These are phyloP conservation scores for Theretra japonica DNA, from an alignment of 2,888 invertebrate genomes.

Conservation along the genomic window DNA sequence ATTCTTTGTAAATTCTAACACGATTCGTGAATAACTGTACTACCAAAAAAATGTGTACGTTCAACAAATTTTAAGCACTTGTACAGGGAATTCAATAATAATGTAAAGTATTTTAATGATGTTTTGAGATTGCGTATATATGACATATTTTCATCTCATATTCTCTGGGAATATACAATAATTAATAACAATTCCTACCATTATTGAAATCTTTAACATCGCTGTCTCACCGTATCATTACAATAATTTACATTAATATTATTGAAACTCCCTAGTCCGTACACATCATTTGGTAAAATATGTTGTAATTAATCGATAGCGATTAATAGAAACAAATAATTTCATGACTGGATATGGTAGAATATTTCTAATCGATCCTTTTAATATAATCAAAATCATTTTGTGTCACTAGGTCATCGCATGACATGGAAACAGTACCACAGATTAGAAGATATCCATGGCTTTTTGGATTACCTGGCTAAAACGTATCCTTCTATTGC, in stretches of 20 bases:
- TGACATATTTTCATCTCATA: background rate
- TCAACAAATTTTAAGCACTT: background rate
- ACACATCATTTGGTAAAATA: background rate
- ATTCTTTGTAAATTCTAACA: slow-evolving; percentile 41
- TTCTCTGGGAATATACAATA: background rate
- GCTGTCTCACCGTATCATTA: too few species aligned
- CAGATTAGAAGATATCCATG: slow-evolving; percentile 89
- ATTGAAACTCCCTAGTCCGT: background rate
- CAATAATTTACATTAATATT: background rate
- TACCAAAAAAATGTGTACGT: background rate
- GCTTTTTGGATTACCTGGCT: slow-evolving; percentile 91
- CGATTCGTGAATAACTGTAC: slow-evolving; percentile 45
- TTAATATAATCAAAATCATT: background rate
- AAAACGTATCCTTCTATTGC: slow-evolving; percentile 90
- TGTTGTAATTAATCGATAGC: background rate
- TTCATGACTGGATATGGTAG: background rate
- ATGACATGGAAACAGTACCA: slow-evolving; percentile 94
- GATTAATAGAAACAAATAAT: background rate
- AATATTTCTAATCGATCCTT: background rate
- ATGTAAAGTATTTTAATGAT: slow-evolving; percentile 2
- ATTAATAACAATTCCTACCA: too few species aligned
- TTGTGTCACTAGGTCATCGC: slow-evolving; percentile 66
- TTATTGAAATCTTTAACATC: too few species aligned
- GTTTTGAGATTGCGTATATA: background rate
- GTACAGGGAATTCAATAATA: background rate